Conservation (phyloP, 2,888 invertebrate genomes). For the Timema cristinae region DNA sequence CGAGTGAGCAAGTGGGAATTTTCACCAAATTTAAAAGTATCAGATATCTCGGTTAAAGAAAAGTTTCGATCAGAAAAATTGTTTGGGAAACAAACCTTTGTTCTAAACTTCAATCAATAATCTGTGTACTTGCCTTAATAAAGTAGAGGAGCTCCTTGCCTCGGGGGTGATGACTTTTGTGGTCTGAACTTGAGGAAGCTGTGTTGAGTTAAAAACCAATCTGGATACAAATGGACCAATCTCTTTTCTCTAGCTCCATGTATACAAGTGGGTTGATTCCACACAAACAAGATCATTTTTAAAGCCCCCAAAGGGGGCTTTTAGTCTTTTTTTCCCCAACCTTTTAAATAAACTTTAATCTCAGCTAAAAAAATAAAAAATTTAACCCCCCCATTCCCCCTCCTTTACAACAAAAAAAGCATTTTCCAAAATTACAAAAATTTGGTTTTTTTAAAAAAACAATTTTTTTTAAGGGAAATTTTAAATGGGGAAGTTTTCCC, state of each 20-base stretch:
- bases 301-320: too few relatives aligned
- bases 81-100: constrained; percentile 44
- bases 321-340: too few relatives aligned
- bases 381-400: too few relatives aligned
- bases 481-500: too few relatives aligned
- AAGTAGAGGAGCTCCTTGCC: constrained; percentile 47
- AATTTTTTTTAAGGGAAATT: too few relatives aligned
- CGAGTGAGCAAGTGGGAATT: constrained; percentile 43
- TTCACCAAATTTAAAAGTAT: constrained; percentile 57
- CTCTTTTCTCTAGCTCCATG: constrained; percentile 58
- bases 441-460: too few relatives aligned
- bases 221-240: constrained; percentile 51
- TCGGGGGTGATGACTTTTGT: constrained; percentile 64
- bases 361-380: too few relatives aligned
- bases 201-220: constrained; percentile 56
- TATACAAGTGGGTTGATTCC: constrained; percentile 58
- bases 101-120: constrained; percentile 50
- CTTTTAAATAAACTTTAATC: too few relatives aligned
- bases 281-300: constrained; percentile 59
- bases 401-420: too few relatives aligned
- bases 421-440: too few relatives aligned
- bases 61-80: constrained; percentile 50
- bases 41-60: constrained; percentile 54
- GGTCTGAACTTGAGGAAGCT: constrained; percentile 57
- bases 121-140: constrained; percentile 46